A percentile compares a stretch with the other conserved stretches of the same genome.
Evolutionary conservation across 2,888 invertebrate species (phyloP).

Genomic region (Ryuthela nishihirai): DNA sequence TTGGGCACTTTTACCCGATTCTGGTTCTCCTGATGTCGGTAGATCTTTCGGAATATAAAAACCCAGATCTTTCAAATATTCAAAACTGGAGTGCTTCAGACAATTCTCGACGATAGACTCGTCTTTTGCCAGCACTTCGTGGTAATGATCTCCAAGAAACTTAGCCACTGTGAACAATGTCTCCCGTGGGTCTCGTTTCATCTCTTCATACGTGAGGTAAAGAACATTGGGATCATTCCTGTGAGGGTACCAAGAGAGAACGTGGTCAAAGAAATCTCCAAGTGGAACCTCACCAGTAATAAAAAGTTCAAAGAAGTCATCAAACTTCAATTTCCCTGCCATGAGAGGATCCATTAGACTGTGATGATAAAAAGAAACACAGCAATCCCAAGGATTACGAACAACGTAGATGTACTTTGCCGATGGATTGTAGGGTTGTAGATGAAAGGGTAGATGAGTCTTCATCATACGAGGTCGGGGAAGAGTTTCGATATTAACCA

Average conservation of each 20-base stretch:
- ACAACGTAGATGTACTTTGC: conserved; percentile 51
- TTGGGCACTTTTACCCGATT: too few relatives aligned
- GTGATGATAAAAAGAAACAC: conserved; percentile 51
- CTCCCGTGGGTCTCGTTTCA: conserved; percentile 44
- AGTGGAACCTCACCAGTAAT: conserved; percentile 46
- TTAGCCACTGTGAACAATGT: conserved; percentile 34
- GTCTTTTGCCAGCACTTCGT: not conserved
- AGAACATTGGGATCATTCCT: conserved; percentile 46
- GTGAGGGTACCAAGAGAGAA: conserved; percentile 5
- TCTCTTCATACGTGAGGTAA: conserved; percentile 50
- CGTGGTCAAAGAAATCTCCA: conserved; percentile 25
- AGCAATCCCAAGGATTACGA: conserved; percentile 53
- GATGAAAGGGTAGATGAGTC: not conserved
- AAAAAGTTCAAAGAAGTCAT: conserved; percentile 50
- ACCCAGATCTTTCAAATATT: not conserved
- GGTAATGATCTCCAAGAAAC: conserved; percentile 23
- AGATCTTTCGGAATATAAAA: too few relatives aligned
- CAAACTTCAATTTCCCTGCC: conserved; percentile 36
- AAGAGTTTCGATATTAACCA: not conserved
- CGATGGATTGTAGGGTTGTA: not conserved
- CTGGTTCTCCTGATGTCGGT: too few relatives aligned
- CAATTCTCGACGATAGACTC: not conserved
- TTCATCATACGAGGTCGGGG: not conserved
- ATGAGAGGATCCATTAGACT: not conserved
- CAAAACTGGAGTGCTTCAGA: not conserved